Conservation (phyloP, 2,113 vertebrate species). For the Orientallactaga bullata region DNA sequence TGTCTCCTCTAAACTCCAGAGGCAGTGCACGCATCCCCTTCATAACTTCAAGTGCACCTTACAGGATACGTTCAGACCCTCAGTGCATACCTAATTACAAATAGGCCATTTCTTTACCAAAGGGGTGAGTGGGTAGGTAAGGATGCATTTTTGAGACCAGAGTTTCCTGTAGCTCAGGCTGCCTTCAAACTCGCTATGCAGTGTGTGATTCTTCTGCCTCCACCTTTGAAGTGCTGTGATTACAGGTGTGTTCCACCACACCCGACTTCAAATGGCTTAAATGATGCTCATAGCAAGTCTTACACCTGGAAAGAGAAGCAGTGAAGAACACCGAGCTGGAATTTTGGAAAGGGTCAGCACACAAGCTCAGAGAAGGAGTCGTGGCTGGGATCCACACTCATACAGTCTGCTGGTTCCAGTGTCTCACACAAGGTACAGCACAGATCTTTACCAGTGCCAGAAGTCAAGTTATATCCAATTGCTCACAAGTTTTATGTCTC, state of each 20-base stretch:
- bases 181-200: not conserved
- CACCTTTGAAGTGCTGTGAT: not conserved
- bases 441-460: not conserved
- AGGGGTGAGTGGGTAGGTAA: not conserved
- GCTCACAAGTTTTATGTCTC: not conserved
- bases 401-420: too few relatives aligned
- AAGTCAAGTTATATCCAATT: not conserved
- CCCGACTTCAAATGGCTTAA: not conserved
- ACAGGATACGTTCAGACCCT: not conserved
- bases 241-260: not conserved
- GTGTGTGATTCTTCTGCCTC: not conserved
- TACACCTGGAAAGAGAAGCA: not conserved
- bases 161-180: not conserved
- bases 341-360: not conserved
- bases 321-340: not conserved
- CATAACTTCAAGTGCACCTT: not conserved
- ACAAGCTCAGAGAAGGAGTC: accelerated
- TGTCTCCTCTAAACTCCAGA: not conserved
- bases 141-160: not conserved
- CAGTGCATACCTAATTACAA: not conserved
- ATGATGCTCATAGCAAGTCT: not conserved
- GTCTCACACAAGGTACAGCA: not conserved
- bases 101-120: slow-evolving; percentile 35
- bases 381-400: accelerated
- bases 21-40: not conserved